These are phyloP conservation scores for Lepus americanus DNA, from an alignment of 2,113 vertebrate genomes.

Conservation along the genomic window DNA sequence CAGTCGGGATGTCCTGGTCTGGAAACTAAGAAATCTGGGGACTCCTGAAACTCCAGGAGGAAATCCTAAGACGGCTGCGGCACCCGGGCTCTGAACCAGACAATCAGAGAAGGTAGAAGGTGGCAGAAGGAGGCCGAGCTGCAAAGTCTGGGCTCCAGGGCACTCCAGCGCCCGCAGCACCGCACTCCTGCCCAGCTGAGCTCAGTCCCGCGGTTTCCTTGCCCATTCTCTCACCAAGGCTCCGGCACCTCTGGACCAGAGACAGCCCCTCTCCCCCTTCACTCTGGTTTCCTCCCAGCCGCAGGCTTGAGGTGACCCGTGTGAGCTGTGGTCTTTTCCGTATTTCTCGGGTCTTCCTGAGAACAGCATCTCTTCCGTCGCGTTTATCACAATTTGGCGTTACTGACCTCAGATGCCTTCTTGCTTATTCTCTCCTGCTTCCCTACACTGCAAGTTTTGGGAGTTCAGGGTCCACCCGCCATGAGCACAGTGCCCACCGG, in stretches of 20 bases:
- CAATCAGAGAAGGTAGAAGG: not conserved
- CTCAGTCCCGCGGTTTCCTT: too few species aligned
- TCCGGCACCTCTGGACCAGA: not conserved
- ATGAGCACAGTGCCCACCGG: not conserved
- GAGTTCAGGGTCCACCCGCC: not conserved
- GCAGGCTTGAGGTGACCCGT: not conserved
- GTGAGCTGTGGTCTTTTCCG: not conserved
- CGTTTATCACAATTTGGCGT: not conserved
- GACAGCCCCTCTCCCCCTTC: not conserved
- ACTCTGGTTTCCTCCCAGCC: not conserved
- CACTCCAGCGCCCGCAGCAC: not conserved
- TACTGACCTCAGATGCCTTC: not conserved
- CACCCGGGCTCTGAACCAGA: not conserved
- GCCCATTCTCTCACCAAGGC: not conserved
- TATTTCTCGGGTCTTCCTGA: not conserved
- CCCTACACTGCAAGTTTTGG: not conserved
- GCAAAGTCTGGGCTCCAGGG: too few species aligned
- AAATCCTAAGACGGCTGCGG: too few species aligned
- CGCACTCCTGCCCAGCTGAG: not conserved
- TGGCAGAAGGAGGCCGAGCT: not conserved
- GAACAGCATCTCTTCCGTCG: not conserved
- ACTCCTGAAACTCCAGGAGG: constrained; percentile 7
- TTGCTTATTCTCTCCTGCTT: not conserved
- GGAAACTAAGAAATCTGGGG: not conserved
- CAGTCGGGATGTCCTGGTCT: not conserved